Percentiles rank a stretch among this genome's conserved stretches.
Conservation (phyloP, 1,140 invertebrate species). For the Rhizoglyphus robini region DNA sequence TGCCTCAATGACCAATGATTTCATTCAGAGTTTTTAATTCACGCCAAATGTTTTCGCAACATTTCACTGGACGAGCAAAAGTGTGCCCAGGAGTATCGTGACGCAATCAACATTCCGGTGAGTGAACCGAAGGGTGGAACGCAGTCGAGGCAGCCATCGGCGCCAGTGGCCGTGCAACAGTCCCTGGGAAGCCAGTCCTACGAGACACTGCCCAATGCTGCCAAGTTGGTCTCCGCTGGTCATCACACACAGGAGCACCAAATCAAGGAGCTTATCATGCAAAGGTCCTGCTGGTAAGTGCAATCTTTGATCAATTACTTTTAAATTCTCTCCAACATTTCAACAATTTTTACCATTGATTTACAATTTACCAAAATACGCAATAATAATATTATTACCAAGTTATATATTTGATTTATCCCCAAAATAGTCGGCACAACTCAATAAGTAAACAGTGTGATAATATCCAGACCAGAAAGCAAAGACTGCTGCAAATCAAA, state of each 20-base stretch:
- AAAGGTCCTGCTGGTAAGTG: constrained; percentile 24
- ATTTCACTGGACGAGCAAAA: constrained; percentile 26
- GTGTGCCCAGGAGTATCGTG: constrained; percentile 24
- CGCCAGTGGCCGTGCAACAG: not conserved
- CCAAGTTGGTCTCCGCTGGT: constrained; percentile 1
- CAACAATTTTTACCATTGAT: too few relatives aligned
- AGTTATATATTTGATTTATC: too few relatives aligned
- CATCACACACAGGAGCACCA: constrained; percentile 21
- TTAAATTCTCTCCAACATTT: too few relatives aligned
- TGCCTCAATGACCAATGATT: not conserved
- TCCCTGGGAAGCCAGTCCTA: not conserved
- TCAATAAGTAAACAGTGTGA: too few relatives aligned
- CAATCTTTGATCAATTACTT: not conserved
- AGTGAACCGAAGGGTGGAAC: too few relatives aligned
- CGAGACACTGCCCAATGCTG: not conserved
- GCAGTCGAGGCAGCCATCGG: not conserved
- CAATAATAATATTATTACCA: too few relatives aligned
- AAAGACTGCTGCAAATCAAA: too few relatives aligned
- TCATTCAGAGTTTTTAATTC: constrained; percentile 22
- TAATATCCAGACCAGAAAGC: too few relatives aligned
- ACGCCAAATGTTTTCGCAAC: constrained; percentile 25
- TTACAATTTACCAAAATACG: too few relatives aligned
- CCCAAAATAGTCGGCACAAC: too few relatives aligned
- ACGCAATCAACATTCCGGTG: constrained; percentile 21
- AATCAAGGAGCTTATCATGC: constrained; percentile 23